phyloP scores from a whole-genome alignment of 1,140 invertebrate genomes.

The Caenorhabditis elegans region DNA sequence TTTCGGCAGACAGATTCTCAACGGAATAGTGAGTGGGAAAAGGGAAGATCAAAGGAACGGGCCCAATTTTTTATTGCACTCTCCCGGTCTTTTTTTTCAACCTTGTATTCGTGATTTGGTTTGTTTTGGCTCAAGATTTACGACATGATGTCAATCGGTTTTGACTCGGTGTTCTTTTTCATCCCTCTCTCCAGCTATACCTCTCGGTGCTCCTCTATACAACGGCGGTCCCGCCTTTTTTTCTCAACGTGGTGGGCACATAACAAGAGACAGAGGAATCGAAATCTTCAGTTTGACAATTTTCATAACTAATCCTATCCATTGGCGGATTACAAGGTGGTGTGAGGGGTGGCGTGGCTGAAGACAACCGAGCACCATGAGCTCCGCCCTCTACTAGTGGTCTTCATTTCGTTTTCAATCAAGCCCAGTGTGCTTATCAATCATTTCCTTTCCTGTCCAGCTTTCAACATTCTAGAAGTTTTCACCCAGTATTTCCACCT shows the following conservation, averaged over 20 bases:
- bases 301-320: background rate
- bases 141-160: conserved; percentile 24
- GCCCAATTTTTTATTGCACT: background rate
- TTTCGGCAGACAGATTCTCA: background rate
- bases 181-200: background rate
- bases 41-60: background rate
- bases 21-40: too few relatives aligned
- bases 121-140: background rate
- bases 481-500: background rate
- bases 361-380: background rate
- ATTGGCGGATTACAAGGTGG: background rate
- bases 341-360: background rate
- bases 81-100: background rate
- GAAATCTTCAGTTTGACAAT: background rate
- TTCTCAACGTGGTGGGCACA: too few relatives aligned
- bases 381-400: background rate
- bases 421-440: background rate
- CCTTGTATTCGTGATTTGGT: background rate
- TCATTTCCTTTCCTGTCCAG: background rate
- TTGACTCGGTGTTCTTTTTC: background rate
- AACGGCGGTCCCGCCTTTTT: too few relatives aligned
- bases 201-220: background rate
- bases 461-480: background rate
- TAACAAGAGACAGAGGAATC: too few relatives aligned
- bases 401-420: conserved; percentile 12